Base-by-base conservation (phyloP, 2,113 vertebrate genomes). In the Beaufortia kweichowensis region DNA sequence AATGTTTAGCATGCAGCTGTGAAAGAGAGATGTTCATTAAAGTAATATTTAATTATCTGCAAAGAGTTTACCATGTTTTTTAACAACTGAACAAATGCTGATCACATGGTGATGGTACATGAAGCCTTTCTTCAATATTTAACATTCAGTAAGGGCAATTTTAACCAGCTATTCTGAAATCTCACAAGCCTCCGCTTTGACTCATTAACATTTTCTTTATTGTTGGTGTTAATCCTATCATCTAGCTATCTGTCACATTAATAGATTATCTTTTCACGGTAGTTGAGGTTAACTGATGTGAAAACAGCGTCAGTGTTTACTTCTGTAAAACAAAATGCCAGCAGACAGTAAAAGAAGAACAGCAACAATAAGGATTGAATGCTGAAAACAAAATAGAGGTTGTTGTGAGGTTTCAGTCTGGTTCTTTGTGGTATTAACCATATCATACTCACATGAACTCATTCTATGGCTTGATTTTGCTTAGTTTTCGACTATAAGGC, bases 351-450 rank as follows among this genome's bases (percentile, higher is more conserved):
- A 46, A 46, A 46, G 33, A 35, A 35, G 43, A 46, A 46, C 43
- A 14, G 15, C 43, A n/a, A 15, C n/a, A 2, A 11, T 11, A 39
- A 55, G 21, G 3, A 11, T 23, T 17, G 65, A 35, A 35, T 56
- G 11, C 35, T 70, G 21, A 15, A 55, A 69, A 33, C 48, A 33
- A 69, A 55, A 28, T 53, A 23, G 31, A 33, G 35, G 35, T 39
- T 12, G 46, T 69, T 33, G 28, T 33, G n/a, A 66, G 63, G 48
- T 55, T 55, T 69, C 26, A 28, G 65, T 12, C 28, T 69, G 17
- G 46, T 53, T 53, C 46, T 24, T 77, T 67, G 62, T 46, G 35
- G 62, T 62, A 21, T 67, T 62, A 62, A 81, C 41, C 64, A 15
- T 35, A 24, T 61, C 28, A 56, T 1, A 73, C 55, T 71, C 63